A percentile compares a stretch with the other conserved stretches of the same genome.
Conservation (phyloP, 2,888 invertebrate genomes). For the Rhamnusium bicolor region DNA sequence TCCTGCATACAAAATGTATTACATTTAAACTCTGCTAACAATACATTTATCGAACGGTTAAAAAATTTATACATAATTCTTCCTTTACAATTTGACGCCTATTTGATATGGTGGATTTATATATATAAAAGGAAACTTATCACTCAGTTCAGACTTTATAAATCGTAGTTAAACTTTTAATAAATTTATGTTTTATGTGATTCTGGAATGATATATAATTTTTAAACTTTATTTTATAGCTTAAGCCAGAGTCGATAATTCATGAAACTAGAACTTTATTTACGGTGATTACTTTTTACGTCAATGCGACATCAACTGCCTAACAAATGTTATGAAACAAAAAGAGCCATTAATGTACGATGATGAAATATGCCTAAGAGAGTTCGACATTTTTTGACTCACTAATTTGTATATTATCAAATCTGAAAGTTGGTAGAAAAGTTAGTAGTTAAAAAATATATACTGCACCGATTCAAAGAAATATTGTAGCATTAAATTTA, state of each 20-base stretch:
- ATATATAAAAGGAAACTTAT: constrained; percentile 8
- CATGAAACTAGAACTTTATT: constrained; percentile 16
- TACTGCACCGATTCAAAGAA: no score
- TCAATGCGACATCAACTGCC: not conserved
- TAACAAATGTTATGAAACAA: constrained; percentile 2
- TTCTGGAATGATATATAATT: not conserved
- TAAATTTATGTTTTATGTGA: not conserved
- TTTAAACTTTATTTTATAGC: constrained; percentile 10
- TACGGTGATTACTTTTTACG: constrained; percentile 18
- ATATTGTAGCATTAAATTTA: no score
- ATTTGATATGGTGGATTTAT: not conserved
- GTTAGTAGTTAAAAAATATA: no score
- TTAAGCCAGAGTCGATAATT: constrained; percentile 8
- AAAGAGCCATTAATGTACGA: not conserved
- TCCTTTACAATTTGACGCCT: not conserved
- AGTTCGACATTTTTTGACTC: not conserved
- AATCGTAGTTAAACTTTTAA: constrained; percentile 11
- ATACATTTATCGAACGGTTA: not conserved
- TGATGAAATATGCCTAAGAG: not conserved
- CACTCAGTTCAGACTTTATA: not conserved
- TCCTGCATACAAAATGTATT: no score
- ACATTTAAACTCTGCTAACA: no score
- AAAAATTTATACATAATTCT: not conserved
- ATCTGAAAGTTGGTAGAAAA: no score
- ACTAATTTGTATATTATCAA: not conserved